Evolutionary conservation across 2,888 invertebrate genomes (phyloP).

Genomic region (Andricus curvator): DNA sequence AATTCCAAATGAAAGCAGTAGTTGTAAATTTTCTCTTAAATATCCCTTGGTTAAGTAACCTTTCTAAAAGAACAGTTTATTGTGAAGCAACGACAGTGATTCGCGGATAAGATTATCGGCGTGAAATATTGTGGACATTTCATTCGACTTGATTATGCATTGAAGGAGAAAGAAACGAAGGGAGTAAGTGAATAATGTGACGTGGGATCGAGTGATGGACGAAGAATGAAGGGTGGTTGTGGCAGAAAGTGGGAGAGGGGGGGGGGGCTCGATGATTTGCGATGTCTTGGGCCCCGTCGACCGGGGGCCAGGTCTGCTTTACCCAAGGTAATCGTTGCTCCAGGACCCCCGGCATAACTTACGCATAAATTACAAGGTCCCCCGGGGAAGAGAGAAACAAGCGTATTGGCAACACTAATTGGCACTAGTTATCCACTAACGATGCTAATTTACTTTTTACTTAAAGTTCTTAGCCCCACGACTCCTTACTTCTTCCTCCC

Average conservation of each 20-base stretch:
- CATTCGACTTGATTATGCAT: conserved; percentile 21
- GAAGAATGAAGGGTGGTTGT: conserved; percentile 33
- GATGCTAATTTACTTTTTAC: conserved; percentile 59
- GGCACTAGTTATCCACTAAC: conserved; percentile 59
- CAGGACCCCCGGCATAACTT: conserved; percentile 38
- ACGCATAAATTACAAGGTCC: conserved; percentile 23
- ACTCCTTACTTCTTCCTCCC: conserved; percentile 23
- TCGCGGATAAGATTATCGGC: neutral
- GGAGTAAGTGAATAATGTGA: conserved; percentile 39
- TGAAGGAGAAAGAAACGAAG: conserved; percentile 14
- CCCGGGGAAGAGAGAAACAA: conserved; percentile 47
- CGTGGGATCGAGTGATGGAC: conserved; percentile 30
- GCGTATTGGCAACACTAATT: conserved; percentile 58
- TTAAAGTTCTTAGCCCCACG: conserved; percentile 30
- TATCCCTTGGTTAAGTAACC: neutral
- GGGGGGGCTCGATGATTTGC: conserved; percentile 4
- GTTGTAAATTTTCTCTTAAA: neutral
- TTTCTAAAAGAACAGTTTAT: neutral
- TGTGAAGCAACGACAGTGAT: neutral
- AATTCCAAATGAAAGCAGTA: neutral
- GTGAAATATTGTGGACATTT: conserved; percentile 19
- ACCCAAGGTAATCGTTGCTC: conserved; percentile 30
- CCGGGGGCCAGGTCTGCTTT: conserved; percentile 21
- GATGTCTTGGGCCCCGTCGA: conserved; percentile 10
- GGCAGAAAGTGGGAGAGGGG: neutral